Base-by-base conservation (phyloP, 2,797 vertebrate species). In the Tamandua tetradactyla region DNA sequence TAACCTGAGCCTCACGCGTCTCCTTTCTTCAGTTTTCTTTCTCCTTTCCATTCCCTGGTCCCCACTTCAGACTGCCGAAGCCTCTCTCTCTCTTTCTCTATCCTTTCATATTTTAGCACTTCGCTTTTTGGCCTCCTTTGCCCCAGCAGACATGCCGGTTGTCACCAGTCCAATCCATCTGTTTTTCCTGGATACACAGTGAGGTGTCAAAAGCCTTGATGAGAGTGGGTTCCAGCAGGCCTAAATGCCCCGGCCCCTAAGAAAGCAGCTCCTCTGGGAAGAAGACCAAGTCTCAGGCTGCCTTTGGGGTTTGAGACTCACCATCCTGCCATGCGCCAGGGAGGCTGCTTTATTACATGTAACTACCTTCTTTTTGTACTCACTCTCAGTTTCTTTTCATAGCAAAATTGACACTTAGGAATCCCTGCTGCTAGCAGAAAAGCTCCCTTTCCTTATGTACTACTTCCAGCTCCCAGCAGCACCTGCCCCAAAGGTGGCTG, bases 131-230 rank as follows among this genome's bases (percentile, higher is more conserved):
- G 93, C 93, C 82, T 18, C 22, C 44, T 64, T 25, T 12, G 35
- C 82, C 59, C 74, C 72, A 55, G 47, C 88, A 93, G 94, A 84
- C 93, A 27, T 17, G 74, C 86, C 62, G 92, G 32, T 23, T 93
- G 95, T 89, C 94, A 79, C 57, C 57, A 2, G 89, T 78, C 92
- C 95, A 79, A 35, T 7, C 93, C 96, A 94, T 94, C 95, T 97
- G 93, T 82, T 94, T 49, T 84, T 92, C 61, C 94, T 95, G 95
- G 94, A 94, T 78, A 7, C 72, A 8, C 35, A 30, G 32, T 1
- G 74, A 17, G 22, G 80, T 27, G 32, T 86, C 87, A 27, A 13
- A 12, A 12, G 76, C 83, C 27, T 47, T 4, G 64, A 55, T 42
- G 42, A 3, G 68, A 22, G 2, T 84, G 92, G 68, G 75, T n/a